Evolutionary conservation across 1,140 invertebrate genomes (phyloP).

Genomic region (Helicoverpa zea): DNA sequence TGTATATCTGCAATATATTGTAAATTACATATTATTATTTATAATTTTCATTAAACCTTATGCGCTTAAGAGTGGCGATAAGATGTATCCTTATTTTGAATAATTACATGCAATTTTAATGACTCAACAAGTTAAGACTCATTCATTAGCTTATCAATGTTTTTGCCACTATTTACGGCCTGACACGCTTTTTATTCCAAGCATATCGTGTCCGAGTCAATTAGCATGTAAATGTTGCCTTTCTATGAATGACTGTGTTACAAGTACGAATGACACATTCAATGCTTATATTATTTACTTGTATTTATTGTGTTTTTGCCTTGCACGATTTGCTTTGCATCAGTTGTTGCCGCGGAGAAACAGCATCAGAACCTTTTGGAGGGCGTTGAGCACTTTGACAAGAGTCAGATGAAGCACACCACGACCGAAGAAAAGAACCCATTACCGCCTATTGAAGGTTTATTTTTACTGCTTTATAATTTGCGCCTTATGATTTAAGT

Average conservation of each 20-base stretch:
- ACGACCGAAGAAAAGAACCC: slow-evolving; percentile 92
- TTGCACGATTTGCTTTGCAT: slow-evolving; percentile 79
- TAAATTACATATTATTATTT: neutral
- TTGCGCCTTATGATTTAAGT: slow-evolving; percentile 52
- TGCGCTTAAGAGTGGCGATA: neutral
- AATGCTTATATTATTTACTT: slow-evolving; percentile 47
- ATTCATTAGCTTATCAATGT: slow-evolving; percentile 46
- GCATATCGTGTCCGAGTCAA: slow-evolving; percentile 27
- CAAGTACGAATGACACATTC: slow-evolving; percentile 11
- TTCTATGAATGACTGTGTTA: slow-evolving; percentile 20
- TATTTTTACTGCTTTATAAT: slow-evolving; percentile 63
- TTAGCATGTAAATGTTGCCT: slow-evolving; percentile 49
- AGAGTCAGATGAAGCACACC: slow-evolving; percentile 91
- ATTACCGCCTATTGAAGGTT: slow-evolving; percentile 91
- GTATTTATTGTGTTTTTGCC: slow-evolving; percentile 65
- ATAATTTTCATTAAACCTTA: neutral
- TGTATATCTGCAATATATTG: slow-evolving; percentile 35
- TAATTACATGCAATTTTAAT: slow-evolving; percentile 40
- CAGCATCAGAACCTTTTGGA: slow-evolving; percentile 89
- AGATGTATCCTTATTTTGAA: neutral
- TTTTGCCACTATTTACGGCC: slow-evolving; percentile 33
- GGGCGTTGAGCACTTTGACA: slow-evolving; percentile 91
- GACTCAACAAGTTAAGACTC: slow-evolving; percentile 31
- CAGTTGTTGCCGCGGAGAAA: slow-evolving; percentile 90
- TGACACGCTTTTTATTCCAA: slow-evolving; percentile 53